Base-by-base conservation (phyloP, 2,888 invertebrate genomes). In the Andrena dorsata region DNA sequence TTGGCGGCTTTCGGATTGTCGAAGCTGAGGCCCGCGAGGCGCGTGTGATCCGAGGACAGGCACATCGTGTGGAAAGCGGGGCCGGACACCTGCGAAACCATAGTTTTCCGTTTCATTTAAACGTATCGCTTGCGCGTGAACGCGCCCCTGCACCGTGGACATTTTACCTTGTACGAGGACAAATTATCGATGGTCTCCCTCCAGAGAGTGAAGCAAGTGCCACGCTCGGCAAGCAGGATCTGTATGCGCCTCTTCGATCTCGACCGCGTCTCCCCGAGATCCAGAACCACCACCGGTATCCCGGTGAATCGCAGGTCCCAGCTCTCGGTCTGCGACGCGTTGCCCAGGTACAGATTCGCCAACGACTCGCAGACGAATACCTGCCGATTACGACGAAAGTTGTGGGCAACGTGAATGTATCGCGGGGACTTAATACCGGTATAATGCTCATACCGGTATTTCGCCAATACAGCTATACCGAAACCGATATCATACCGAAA, bases 11-110 rank as follows among this genome's bases (percentile, higher is more conserved):
- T 95, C 49, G 95, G 95, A 81, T 96, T 96, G 93, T 97, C 97
- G 94, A 97, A 98, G 92, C 97, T 97, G 88, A 98, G 95, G 6
- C 97, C 98, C 69, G 97, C 96, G 91, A 97, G 95, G 87, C 96
- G 95, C 80, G 96, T 96, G 93, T 97, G 97, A 92, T 98, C 97
- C 47, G 95, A 95, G 13, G 97, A 97, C 86, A 97, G 94, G 93
- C 96, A 96, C 96, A 98, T 96, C 56, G 97, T 97, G 93, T 98
- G 98, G 92, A 98, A 98, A 53, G 97, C 96, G 56, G 96, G 96
- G 0, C 96, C 96, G 20, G 96, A 95, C 20, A 96, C 93, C 91
- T 92, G 90, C 13, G 30, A 70, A 41, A 73, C 6, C 6, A 26
- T 10, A 2, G 5, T 35, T 47, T 35, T 2, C 1, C 30, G 16